Evolutionary conservation across 1,140 invertebrate species (phyloP), one percentile per base, ranked within the genome.

Genomic region (Daktulosphaira vitifoliae): DNA sequence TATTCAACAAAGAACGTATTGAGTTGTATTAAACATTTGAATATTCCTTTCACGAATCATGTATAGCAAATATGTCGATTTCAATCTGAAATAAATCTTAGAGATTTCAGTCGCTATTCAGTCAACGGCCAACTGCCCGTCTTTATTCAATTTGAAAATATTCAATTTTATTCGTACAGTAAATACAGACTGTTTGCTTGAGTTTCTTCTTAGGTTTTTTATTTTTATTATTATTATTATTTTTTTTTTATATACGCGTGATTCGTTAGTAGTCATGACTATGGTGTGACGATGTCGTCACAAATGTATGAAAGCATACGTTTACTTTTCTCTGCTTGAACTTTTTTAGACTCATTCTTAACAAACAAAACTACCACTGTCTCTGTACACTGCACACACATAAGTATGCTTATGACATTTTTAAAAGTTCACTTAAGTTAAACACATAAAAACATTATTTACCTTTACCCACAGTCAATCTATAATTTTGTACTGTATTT

Each of bases 181-280:
- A 56, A 56, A 56, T 33, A 33, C 38, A 44, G 18, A 42, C 38
- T 42, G 23, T 44, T 42, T 42, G 53, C 13, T n/a, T 16, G 38
- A 53, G 15, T 56, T 42, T 39, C 22, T 44, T 26, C 20, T 11
- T 6, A 11, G 29, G 29, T n/a, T 33, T 33, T 33, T 33, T 33
- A 33, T 33, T 33, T 33, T 33, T 33, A 33, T 33, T 33, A 33
- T 33, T 33, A 33, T 33, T 33, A 33, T 11, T 42, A 4, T 25
- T 54, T 54, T 54, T 54, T 6, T 46, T 26, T 18, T n/a, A n/a
- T 18, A 26, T 38, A n/a, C 20, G n/a, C n/a, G n/a, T n/a, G 15
- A 59, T 59, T 59, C 54, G 54, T 59, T 59, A 59, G 54, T n/a
- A 59, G 42, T 59, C 23, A 26, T 22, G 13, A 44, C 38, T 38